Conservation (phyloP, 1,140 invertebrate genomes). For the Ditylenchus dipsaci region DNA sequence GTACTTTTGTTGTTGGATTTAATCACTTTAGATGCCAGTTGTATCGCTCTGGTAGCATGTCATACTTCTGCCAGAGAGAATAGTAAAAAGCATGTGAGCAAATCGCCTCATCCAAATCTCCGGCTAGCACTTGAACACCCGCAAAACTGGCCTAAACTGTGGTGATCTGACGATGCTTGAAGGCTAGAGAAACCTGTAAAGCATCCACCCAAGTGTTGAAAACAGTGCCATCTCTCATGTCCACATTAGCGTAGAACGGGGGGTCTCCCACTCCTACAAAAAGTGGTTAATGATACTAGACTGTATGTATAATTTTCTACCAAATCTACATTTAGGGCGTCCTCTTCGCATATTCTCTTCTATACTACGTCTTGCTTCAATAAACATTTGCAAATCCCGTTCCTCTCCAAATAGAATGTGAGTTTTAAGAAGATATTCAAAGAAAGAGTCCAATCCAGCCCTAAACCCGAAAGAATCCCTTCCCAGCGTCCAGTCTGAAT, state of each 20-base stretch:
- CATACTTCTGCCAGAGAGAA: conserved; percentile 68
- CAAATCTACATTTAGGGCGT: conserved; percentile 57
- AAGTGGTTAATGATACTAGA: conserved; percentile 21
- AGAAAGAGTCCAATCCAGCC: conserved; percentile 70
- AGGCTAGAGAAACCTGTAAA: conserved; percentile 62
- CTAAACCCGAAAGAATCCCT: conserved; percentile 67
- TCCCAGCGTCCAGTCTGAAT: conserved; percentile 68
- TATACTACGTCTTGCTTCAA: conserved; percentile 65
- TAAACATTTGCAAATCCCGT: conserved; percentile 65
- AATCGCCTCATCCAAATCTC: conserved; percentile 71
- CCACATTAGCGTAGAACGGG: conserved; percentile 71
- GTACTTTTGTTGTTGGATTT: too few species aligned
- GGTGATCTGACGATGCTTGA: conserved; percentile 65
- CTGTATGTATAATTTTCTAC: conserved; percentile 11
- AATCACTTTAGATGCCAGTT: conserved; percentile 66
- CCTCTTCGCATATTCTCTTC: conserved; percentile 67
- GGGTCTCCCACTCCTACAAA: conserved; percentile 63
- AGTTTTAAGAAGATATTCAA: conserved; percentile 69
- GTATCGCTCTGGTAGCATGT: conserved; percentile 68
- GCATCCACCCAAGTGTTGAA: conserved; percentile 70
- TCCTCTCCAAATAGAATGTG: conserved; percentile 68
- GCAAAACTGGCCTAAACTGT: conserved; percentile 60
- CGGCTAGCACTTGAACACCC: conserved; percentile 65
- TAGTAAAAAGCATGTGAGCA: conserved; percentile 70
- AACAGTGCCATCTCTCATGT: conserved; percentile 68